phyloP scores from a whole-genome alignment of 2,113 vertebrate species.

The Turdus rufiventris region DNA sequence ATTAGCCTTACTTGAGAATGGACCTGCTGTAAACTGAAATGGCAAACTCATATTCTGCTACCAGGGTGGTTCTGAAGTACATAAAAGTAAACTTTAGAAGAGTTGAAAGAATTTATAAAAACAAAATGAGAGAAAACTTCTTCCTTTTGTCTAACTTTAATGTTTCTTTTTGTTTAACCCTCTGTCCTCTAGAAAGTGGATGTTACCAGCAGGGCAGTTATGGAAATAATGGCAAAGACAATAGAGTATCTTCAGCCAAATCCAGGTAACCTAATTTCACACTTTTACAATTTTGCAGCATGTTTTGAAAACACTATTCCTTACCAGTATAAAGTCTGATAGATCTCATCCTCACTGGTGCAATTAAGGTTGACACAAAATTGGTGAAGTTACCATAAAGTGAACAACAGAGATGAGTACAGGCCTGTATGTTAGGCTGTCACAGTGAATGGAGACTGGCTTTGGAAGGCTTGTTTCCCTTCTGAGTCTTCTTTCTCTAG shows the following conservation, averaged over 20 bases:
- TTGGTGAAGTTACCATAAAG: accelerated
- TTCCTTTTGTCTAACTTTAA: neutral
- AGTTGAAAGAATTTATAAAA: neutral
- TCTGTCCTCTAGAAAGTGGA: slow-evolving; percentile 85
- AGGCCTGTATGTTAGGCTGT: neutral
- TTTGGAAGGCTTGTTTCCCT: neutral
- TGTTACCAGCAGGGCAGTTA: slow-evolving; percentile 88
- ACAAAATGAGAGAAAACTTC: neutral
- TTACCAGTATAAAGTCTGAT: neutral
- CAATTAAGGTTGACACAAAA: neutral
- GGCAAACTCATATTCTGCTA: neutral
- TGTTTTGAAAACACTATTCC: neutral
- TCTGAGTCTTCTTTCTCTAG: neutral
- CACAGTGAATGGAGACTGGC: neutral
- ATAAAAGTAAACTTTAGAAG: neutral
- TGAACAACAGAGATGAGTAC: neutral
- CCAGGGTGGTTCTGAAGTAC: neutral
- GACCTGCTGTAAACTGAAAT: neutral
- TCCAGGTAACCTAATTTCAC: slow-evolving; percentile 80
- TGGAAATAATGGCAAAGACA: slow-evolving; percentile 97
- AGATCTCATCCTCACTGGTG: neutral
- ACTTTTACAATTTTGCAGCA: neutral
- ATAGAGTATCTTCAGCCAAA: slow-evolving; percentile 98
- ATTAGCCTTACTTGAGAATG: neutral
- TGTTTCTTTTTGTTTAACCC: neutral